Conservation (phyloP, 2,113 vertebrate species). For the Baryphthengus martii region DNA sequence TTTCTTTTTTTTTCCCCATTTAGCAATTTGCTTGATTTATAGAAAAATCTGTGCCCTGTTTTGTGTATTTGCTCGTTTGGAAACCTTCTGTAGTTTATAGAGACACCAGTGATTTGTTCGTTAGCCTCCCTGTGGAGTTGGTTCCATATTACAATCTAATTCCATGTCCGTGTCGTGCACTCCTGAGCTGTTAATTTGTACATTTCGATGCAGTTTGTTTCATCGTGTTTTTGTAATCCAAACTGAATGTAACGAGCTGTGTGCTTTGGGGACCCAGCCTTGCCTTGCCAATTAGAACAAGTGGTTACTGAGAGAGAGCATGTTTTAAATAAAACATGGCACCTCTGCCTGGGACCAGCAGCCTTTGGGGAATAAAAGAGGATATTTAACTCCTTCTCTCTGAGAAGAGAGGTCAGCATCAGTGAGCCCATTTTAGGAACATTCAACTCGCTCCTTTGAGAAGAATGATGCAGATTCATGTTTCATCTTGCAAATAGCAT, state of each 20-base stretch:
- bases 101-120: conserved; percentile 74
- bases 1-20: not conserved
- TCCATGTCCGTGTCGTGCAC: conserved; percentile 65
- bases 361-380: conserved; percentile 56
- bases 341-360: conserved; percentile 55
- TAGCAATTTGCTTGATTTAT: conserved; percentile 72
- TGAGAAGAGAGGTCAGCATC: conserved; percentile 5
- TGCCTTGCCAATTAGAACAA: conserved; percentile 83
- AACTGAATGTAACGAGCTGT: conserved; percentile 78
- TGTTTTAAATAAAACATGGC: conserved; percentile 84
- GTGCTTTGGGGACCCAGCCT: conserved; percentile 78
- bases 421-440: not conserved
- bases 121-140: conserved; percentile 68
- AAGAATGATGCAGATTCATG: not conserved
- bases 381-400: conserved; percentile 67
- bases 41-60: conserved; percentile 51
- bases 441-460: not conserved
- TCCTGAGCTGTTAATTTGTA: conserved; percentile 78
- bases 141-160: conserved; percentile 77
- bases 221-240: conserved; percentile 81
- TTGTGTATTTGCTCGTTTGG: conserved; percentile 72
- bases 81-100: conserved; percentile 68
- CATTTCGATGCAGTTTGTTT: conserved; percentile 81
- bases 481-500: conserved; percentile 6
- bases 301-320: conserved; percentile 77